phyloP scores from a whole-genome alignment of 2,888 invertebrate genomes.

The Acheta domesticus region DNA sequence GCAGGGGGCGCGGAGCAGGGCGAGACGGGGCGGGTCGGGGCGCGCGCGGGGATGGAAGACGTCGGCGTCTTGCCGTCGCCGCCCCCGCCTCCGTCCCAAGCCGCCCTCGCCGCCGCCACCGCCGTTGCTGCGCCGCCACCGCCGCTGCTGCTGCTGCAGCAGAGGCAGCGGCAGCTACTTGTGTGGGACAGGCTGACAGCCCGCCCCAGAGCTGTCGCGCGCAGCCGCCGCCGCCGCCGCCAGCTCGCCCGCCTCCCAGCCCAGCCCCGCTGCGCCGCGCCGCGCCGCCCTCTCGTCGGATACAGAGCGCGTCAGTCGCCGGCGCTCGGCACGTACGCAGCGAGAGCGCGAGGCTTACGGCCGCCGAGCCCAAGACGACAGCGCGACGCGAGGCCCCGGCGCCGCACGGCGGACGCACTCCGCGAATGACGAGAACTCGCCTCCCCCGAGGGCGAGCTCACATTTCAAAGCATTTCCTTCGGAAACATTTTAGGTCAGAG shows the following conservation, averaged over 20 bases:
- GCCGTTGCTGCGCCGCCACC: neutral
- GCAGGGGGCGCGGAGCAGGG: neutral
- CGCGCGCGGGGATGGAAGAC: neutral
- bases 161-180: neutral
- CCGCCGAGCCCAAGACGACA: no score
- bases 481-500: no score
- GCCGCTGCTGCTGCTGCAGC: neutral
- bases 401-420: no score
- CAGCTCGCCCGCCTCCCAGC: neutral
- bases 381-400: no score
- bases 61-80: slow-evolving; percentile 4
- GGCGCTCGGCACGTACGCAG: no score
- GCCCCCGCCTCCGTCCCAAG: neutral
- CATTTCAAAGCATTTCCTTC: no score
- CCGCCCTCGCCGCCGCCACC: neutral
- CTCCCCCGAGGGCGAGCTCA: no score
- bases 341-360: no score
- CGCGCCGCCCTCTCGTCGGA: no score
- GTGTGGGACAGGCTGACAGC: slow-evolving; percentile 1
- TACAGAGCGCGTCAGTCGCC: no score
- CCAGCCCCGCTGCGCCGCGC: no score
- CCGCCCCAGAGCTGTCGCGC: neutral
- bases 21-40: neutral
- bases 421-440: no score
- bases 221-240: neutral